Conservation (phyloP, 1,140 invertebrate genomes). For the Drosophila malerkotliana region DNA sequence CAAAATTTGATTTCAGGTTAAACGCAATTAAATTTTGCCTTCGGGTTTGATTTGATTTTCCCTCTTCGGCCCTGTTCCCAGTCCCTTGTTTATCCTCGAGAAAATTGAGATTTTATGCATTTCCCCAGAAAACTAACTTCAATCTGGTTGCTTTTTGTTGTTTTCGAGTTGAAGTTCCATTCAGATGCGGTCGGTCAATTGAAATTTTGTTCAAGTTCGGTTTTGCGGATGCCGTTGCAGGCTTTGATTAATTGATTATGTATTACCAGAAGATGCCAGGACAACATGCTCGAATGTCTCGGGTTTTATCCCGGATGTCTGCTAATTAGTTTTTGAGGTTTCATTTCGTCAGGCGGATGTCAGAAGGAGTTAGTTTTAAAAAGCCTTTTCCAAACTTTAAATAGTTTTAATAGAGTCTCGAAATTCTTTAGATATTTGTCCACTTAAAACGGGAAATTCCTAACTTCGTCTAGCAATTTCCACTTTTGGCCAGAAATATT, state of each 20-base stretch:
- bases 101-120: conserved; percentile 76
- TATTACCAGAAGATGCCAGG: conserved; percentile 26
- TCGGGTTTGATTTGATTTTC: conserved; percentile 68
- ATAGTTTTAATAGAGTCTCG: conserved; percentile 9
- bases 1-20: conserved; percentile 79
- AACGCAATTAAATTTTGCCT: conserved; percentile 80
- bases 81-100: conserved; percentile 55
- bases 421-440: conserved; percentile 15
- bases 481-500: conserved; percentile 19
- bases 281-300: conserved; percentile 16
- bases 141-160: conserved; percentile 23
- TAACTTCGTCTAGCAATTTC: conserved; percentile 7
- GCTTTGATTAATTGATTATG: conserved; percentile 68
- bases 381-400: conserved; percentile 10
- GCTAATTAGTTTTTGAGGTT: conserved; percentile 75
- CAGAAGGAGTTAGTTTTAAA: conserved; percentile 13
- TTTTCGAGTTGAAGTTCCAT: conserved; percentile 29
- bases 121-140: conserved; percentile 22
- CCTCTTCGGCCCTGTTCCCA: conserved; percentile 3
- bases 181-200: conserved; percentile 61
- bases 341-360: conserved; percentile 18
- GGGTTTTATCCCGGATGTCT: conserved; percentile 35
- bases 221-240: conserved; percentile 50
- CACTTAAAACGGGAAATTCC: conserved; percentile 31
- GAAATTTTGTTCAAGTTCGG: conserved; percentile 58